These are phyloP conservation scores for Neodiprion virginianus DNA, from an alignment of 1,140 invertebrate genomes.

Conservation along the genomic window DNA sequence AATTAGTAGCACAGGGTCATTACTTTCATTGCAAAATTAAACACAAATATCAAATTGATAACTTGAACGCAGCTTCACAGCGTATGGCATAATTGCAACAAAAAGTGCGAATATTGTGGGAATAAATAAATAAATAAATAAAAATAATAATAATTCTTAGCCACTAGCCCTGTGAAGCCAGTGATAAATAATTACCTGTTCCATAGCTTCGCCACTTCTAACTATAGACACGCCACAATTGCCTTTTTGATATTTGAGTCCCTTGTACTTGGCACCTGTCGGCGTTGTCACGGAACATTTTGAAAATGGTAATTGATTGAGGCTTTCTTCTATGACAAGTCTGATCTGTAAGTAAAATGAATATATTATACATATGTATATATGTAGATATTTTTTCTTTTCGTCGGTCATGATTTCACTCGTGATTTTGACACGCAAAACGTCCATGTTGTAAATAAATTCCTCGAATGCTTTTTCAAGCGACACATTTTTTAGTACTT, in stretches of 20 bases:
- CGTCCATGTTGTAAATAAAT: no score
- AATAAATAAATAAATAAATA: not conserved
- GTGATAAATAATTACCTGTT: conserved; percentile 69
- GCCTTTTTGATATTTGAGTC: conserved; percentile 92
- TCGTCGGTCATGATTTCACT: no score
- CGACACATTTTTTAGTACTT: no score
- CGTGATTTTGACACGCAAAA: no score
- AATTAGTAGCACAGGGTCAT: no score
- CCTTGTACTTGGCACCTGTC: conserved; percentile 88
- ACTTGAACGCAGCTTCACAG: no score
- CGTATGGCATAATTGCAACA: no score
- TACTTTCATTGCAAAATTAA: no score
- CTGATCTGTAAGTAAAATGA: conserved; percentile 72
- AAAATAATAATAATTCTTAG: not conserved
- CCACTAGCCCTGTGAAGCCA: no score
- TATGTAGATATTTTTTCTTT: no score
- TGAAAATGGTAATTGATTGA: conserved; percentile 95
- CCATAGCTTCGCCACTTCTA: conserved; percentile 96
- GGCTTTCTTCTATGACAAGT: conserved; percentile 96
- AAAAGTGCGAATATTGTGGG: not conserved
- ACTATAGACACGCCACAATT: conserved; percentile 99
- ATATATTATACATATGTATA: not conserved
- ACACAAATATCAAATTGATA: no score
- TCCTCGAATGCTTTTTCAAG: no score
- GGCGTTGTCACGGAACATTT: conserved; percentile 91